Evolutionary conservation across 1,140 invertebrate genomes (phyloP).

Genomic region (Halesus radiatus): DNA sequence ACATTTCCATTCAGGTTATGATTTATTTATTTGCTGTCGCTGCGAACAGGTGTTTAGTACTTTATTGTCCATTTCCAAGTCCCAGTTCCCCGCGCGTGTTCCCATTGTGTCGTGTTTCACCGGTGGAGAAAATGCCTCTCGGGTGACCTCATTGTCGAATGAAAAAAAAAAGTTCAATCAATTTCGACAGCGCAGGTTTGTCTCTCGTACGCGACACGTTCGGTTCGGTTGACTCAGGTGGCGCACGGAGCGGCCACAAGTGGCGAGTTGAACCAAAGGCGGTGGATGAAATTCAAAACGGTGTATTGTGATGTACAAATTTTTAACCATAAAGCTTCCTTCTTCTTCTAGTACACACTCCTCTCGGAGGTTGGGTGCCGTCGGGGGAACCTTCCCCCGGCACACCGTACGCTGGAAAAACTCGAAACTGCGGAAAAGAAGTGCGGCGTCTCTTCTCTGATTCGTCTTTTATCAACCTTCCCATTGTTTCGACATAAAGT

Average conservation of each 20-base stretch:
- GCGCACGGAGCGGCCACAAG: neutral
- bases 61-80: slow-evolving; percentile 9
- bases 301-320: no score
- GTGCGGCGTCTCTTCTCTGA: no score
- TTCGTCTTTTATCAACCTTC: no score
- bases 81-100: neutral
- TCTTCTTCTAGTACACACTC: no score
- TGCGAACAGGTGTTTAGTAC: slow-evolving; percentile 6
- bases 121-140: slow-evolving; percentile 1
- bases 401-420: no score
- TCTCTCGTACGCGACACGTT: neutral
- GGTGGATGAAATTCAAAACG: no score
- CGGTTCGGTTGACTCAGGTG: slow-evolving; percentile 7
- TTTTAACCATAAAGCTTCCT: no score
- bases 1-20: neutral
- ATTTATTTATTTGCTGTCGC: slow-evolving; percentile 12
- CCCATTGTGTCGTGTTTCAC: neutral
- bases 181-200: slow-evolving; percentile 17
- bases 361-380: no score
- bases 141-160: slow-evolving; percentile 35
- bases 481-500: no score
- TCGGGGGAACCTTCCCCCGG: no score
- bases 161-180: slow-evolving; percentile 26
- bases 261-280: neutral
- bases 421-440: no score